These are phyloP conservation scores for Leptobrachium ailaonicum DNA, from an alignment of 2,113 vertebrate species.

Conservation along the genomic window DNA sequence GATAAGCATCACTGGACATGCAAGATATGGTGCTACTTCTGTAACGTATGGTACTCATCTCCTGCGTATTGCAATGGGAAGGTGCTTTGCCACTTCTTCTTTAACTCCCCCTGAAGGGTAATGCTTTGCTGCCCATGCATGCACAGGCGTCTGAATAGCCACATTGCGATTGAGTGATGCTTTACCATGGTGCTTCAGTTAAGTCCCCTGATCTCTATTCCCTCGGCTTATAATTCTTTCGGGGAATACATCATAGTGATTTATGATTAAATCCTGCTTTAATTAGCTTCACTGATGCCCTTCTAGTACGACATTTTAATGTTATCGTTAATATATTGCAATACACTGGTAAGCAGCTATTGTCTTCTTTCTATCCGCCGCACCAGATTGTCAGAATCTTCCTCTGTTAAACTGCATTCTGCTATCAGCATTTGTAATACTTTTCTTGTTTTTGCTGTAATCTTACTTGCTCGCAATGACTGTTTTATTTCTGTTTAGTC, in stretches of 20 bases:
- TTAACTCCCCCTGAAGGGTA: too few relatives aligned
- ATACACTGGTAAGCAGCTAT: constrained; percentile 5
- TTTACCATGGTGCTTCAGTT: not conserved
- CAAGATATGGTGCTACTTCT: too few relatives aligned
- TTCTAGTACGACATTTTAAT: not conserved
- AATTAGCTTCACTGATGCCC: constrained; percentile 25
- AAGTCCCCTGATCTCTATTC: constrained; percentile 8
- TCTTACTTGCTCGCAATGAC: too few relatives aligned
- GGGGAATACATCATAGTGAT: constrained; percentile 22
- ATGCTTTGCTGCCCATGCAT: not conserved
- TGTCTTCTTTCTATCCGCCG: not conserved
- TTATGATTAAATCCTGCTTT: constrained; percentile 30
- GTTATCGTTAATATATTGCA: constrained; percentile 5
- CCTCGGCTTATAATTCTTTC: constrained; percentile 19
- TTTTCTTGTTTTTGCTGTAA: too few relatives aligned
- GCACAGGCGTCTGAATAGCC: not conserved
- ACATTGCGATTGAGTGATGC: not conserved
- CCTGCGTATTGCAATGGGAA: too few relatives aligned
- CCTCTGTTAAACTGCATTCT: too few relatives aligned
- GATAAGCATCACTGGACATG: too few relatives aligned
- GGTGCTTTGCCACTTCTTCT: too few relatives aligned
- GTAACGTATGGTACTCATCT: too few relatives aligned
- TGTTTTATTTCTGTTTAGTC: too few relatives aligned
- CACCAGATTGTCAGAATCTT: not conserved
- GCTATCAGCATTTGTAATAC: too few relatives aligned